Evolutionary conservation across 2,113 vertebrate species (phyloP), one percentile per base, ranked within the genome.

Genomic region (Heteronetta atricapilla): DNA sequence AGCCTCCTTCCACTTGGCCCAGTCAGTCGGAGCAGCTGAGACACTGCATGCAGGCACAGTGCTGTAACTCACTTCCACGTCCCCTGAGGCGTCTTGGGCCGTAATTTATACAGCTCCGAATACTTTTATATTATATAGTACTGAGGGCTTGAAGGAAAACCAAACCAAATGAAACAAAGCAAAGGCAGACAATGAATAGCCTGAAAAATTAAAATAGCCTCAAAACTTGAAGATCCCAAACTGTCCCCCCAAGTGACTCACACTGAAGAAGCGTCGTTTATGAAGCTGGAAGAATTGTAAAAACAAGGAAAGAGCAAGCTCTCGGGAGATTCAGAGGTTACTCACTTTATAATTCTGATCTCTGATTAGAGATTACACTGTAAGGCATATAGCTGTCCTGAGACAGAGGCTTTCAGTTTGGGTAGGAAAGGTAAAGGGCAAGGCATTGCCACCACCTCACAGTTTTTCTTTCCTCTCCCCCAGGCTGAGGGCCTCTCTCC

Each of bases 171-270:
- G 62, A 89, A 95, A 95, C 93, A 95, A 95, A 94, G 86, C 86
- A 94, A 92, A 95, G 8, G 50, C n/a, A 96, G 84, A 95, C 94
- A 96, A 96, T 95, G 91, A 97, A 95, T 55, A 95, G 95, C 72
- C 87, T 80, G 82, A 95, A 89, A 95, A 97, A 95, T 85, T 80
- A 94, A 93, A 95, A 95, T 66, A 96, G 85, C 84, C 85, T 89
- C 72, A 55, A 95, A 96, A 97, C 87, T 73, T 80, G 72, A 79
- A 89, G 85, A 94, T 83, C 72, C 63, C 91, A 89, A 96, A 88
- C 59, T 77, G 76, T 81, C 68, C 76, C 72, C 42, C 79, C 42
- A 48, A 77, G 81, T 94, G 85, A 93, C 68, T 96, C 93, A 91
- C 34, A 34, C 66, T 88, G 15, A 74, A 89, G 79, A 77, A 29